These are phyloP conservation scores for Limenitis camilla DNA, from an alignment of 2,888 invertebrate species.

Conservation along the genomic window DNA sequence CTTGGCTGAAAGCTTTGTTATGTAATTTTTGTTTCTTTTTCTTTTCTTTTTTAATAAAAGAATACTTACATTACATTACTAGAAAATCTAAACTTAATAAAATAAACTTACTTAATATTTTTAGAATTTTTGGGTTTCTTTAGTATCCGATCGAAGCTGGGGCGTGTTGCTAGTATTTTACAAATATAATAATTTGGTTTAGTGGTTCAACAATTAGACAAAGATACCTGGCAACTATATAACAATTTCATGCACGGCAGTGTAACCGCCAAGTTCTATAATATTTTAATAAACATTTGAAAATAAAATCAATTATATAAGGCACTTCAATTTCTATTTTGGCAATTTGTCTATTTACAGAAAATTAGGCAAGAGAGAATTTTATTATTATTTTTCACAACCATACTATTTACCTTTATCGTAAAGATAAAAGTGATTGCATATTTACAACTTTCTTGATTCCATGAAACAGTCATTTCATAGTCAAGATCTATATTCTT, in stretches of 20 bases:
- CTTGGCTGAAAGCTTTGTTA: too few species aligned
- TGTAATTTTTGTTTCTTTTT: too few species aligned
- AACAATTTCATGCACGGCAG: background rate
- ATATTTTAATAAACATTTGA: constrained; percentile 1
- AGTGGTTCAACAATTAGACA: too few species aligned
- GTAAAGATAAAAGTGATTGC: constrained; percentile 39
- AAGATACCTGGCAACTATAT: background rate
- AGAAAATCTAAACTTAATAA: too few species aligned
- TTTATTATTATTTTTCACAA: constrained; percentile 27
- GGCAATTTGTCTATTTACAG: constrained; percentile 15
- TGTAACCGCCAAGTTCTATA: constrained; percentile 7
- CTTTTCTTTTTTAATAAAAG: too few species aligned
- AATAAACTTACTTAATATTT: too few species aligned
- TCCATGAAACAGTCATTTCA: constrained; percentile 35
- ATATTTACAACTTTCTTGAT: constrained; percentile 26
- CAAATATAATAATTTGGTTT: too few species aligned
- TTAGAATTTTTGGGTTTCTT: too few species aligned
- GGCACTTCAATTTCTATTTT: constrained; percentile 18
- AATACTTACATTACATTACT: too few species aligned
- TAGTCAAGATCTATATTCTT: constrained; percentile 32
- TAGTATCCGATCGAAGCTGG: too few species aligned
- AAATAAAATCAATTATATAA: constrained; percentile 4
- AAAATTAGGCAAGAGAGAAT: constrained; percentile 16
- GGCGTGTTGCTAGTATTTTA: too few species aligned
- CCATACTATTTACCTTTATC: constrained; percentile 45